phyloP scores from a whole-genome alignment of 2,113 vertebrate species.

The Hydropotes inermis region DNA sequence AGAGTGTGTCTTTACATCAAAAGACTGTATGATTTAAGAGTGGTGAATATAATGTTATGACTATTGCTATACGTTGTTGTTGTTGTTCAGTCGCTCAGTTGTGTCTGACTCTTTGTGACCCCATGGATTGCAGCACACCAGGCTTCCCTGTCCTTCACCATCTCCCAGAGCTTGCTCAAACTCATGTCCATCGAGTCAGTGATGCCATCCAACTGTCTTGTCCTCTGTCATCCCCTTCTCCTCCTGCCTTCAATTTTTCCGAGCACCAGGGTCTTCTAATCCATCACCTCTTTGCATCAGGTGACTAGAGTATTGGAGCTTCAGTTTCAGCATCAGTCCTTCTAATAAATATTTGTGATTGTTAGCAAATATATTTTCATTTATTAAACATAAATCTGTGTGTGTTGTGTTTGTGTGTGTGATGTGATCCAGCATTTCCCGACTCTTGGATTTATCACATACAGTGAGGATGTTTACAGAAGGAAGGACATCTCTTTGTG shows the following conservation, averaged over 20 bases:
- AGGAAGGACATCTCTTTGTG: not conserved
- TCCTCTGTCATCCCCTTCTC: not conserved
- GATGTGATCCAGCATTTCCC: not conserved
- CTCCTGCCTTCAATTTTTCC: not conserved
- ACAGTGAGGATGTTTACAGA: not conserved
- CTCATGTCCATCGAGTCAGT: not conserved
- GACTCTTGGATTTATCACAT: not conserved
- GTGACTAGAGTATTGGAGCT: not conserved
- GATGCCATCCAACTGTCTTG: not conserved
- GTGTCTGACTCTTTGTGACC: not conserved
- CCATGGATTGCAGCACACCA: not conserved
- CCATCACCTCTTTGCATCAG: not conserved
- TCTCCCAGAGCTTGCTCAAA: not conserved
- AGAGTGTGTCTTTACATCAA: constrained; percentile 59
- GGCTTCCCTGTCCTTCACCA: not conserved
- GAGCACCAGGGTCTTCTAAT: not conserved
- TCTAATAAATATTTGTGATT: not conserved
- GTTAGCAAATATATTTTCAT: not conserved
- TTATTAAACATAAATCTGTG: not conserved
- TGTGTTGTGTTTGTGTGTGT: not conserved
- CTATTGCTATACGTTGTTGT: constrained; percentile 50
- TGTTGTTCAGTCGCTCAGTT: not conserved
- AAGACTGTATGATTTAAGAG: constrained; percentile 64
- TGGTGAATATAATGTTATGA: constrained; percentile 63
- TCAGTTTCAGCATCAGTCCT: not conserved